Conservation (phyloP, 2,113 vertebrate genomes). For the Alethe diademata region DNA sequence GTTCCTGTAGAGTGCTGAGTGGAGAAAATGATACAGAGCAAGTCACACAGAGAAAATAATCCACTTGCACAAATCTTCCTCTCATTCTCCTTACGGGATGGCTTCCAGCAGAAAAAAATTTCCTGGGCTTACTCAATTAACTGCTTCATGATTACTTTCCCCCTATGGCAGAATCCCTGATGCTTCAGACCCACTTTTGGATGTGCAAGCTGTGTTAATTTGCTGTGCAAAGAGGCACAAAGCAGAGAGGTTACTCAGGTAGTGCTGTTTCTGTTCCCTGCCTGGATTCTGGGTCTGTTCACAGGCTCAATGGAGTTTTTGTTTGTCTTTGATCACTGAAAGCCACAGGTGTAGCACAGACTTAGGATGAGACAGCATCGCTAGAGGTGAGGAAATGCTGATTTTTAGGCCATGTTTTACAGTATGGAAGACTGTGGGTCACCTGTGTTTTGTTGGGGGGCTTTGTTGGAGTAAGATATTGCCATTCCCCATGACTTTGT, state of each 20-base stretch:
- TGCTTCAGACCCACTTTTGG: neutral
- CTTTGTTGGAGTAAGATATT: neutral
- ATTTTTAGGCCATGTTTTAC: neutral
- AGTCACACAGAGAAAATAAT: neutral
- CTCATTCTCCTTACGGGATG: neutral
- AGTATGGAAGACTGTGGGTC: neutral
- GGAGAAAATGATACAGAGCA: neutral
- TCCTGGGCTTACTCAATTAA: slow-evolving; percentile 35
- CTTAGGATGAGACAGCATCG: neutral
- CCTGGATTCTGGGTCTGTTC: neutral
- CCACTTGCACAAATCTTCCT: neutral
- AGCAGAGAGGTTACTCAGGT: neutral
- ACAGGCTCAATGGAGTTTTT: neutral
- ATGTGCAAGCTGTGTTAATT: neutral
- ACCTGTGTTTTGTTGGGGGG: neutral
- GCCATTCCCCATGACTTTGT: neutral
- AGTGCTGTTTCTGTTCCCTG: neutral
- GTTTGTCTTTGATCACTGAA: neutral
- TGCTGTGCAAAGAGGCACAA: neutral
- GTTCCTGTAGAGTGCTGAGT: neutral
- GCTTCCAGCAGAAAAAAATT: slow-evolving; percentile 2
- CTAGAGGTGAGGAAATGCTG: neutral
- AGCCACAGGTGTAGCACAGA: neutral
- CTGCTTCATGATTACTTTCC: slow-evolving; percentile 5
- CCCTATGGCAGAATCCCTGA: neutral